Base-by-base conservation (phyloP, 2,888 invertebrate species). In the Hoplodrina blanda region DNA sequence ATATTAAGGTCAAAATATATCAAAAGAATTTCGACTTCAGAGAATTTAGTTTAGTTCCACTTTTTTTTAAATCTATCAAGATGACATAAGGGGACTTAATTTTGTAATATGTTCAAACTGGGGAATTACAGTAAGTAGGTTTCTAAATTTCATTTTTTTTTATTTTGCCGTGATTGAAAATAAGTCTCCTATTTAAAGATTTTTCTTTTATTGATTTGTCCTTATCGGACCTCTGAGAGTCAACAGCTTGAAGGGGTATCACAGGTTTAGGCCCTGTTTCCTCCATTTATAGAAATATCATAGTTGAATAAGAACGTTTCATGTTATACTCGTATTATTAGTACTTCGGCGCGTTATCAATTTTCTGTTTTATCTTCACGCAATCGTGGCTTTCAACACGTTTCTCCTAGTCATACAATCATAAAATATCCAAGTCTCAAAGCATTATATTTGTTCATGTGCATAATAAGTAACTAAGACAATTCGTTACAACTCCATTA, bases 381-480 rank as follows among this genome's bases (percentile, higher is more conserved):
- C 80, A 54, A 67, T 73, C 75, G 69, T 80, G 80, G 69, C n/a
- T 74, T 80, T 57, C 57, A 63, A 57, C 80, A 80, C 64, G 65
- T 63, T 78, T 67, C 50, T 56, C 50, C 20, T 61, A 79, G 49
- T 56, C 60, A 82, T 17, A 73, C 46, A 82, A 53, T 65, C 68
- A 66, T 79, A 82, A 78, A 78, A 68, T 79, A 79, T 59, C 53
- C 46, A 33, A 60, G 53, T 50, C 50, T 60, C 62, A 60, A 61
- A 54, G 50, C 46, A 65, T 79, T 69, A 69, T 62, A 67, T 84
- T 73, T 76, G 65, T 76, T 70, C 68, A 46, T 78, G 57, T 75
- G 65, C 65, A 73, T 71, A 62, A 53, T 68, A 55, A 67, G 70
- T 73, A 63, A 83, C 80, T 68, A 77, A 68, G 60, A 69, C 25